Conservation (phyloP, 2,113 vertebrate species). For the Toxostoma redivivum region DNA sequence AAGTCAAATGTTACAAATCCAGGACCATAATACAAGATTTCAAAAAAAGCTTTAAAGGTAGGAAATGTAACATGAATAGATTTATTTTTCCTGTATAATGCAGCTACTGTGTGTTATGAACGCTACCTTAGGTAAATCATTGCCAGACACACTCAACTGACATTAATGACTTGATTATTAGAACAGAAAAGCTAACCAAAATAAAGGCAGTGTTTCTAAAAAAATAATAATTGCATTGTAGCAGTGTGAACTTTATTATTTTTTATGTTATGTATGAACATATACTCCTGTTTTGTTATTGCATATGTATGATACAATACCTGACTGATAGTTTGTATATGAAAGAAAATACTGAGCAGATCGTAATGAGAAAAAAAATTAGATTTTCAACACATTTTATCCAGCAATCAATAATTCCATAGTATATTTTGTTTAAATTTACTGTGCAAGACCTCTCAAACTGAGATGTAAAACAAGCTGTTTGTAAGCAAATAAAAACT, state of each 20-base stretch:
- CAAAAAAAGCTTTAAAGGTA: slow-evolving; percentile 32
- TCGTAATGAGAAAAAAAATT: not conserved
- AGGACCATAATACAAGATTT: slow-evolving; percentile 50
- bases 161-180: slow-evolving; percentile 67
- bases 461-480: not conserved
- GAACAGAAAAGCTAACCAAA: slow-evolving; percentile 62
- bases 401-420: not conserved
- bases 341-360: slow-evolving; percentile 46
- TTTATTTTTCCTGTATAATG: slow-evolving; percentile 65
- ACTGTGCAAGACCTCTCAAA: slow-evolving; percentile 6
- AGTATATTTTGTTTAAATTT: slow-evolving; percentile 18
- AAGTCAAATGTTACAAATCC: slow-evolving; percentile 56
- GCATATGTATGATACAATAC: not conserved
- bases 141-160: slow-evolving; percentile 60
- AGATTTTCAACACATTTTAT: slow-evolving; percentile 30
- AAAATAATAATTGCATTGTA: slow-evolving; percentile 18
- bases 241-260: not conserved
- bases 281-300: not conserved
- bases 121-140: slow-evolving; percentile 56
- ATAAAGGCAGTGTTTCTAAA: slow-evolving; percentile 25
- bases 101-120: slow-evolving; percentile 65
- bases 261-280: not conserved
- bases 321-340: not conserved
- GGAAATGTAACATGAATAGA: slow-evolving; percentile 60
- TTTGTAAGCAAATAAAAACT: slow-evolving; percentile 36